A percentile compares a stretch with the other conserved stretches of the same genome.
These are phyloP conservation scores for Argya squamiceps DNA, from an alignment of 2,797 vertebrate genomes.

Conservation along the genomic window DNA sequence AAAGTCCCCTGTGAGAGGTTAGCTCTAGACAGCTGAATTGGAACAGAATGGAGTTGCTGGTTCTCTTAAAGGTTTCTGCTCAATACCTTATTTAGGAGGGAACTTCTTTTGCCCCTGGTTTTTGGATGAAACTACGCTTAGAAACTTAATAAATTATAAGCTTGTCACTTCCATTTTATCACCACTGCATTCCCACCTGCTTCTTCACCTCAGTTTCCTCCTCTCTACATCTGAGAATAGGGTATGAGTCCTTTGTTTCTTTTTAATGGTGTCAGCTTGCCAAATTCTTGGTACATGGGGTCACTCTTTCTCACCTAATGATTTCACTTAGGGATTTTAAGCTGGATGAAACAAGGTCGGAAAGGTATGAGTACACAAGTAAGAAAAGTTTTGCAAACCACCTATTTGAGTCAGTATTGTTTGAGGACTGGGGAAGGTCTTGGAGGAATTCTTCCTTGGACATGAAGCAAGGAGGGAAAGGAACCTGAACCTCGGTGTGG, in stretches of 20 bases:
- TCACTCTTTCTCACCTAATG: background rate
- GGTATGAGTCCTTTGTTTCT: background rate
- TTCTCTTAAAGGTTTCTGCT: background rate
- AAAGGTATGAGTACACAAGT: background rate
- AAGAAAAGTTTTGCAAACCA: background rate
- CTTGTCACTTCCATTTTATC: conserved; percentile 14
- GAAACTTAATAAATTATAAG: conserved; percentile 18
- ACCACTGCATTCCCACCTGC: background rate
- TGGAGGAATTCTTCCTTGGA: background rate
- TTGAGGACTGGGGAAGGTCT: background rate
- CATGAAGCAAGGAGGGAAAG: background rate
- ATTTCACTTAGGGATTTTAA: background rate
- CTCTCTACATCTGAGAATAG: background rate
- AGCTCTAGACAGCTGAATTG: background rate
- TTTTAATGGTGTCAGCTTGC: background rate
- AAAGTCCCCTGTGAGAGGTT: background rate
- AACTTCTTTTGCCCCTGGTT: background rate
- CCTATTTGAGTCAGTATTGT: background rate
- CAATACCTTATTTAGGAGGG: background rate
- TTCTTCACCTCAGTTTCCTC: background rate
- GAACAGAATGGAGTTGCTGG: background rate
- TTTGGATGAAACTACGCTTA: conserved; percentile 16
- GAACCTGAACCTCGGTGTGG: background rate
- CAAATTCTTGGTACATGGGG: background rate
- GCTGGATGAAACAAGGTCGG: background rate